These are phyloP conservation scores for Oenanthe oenanthe DNA, from an alignment of 2,113 vertebrate genomes.

Conservation along the genomic window DNA sequence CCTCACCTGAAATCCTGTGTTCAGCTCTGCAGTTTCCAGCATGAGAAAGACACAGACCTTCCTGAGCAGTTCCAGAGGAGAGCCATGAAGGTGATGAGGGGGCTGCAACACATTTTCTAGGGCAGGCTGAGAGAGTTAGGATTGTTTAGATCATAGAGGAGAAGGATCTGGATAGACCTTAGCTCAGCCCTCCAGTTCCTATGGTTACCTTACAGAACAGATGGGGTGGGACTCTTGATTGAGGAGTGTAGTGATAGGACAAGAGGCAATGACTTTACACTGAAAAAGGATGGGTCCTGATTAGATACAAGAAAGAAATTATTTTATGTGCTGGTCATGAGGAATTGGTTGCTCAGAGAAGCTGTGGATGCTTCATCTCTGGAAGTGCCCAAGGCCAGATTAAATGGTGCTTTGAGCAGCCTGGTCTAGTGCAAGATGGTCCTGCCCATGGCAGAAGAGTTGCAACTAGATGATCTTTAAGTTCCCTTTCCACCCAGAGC, in stretches of 20 bases:
- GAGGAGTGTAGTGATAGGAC: neutral
- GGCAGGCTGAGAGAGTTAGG: neutral
- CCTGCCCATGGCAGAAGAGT: neutral
- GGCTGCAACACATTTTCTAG: neutral
- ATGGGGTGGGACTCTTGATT: neutral
- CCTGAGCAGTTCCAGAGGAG: neutral
- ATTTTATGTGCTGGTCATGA: neutral
- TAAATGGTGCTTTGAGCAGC: neutral
- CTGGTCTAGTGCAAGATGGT: neutral
- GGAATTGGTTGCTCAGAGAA: neutral
- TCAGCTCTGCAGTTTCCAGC: fast-evolving
- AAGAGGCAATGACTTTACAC: neutral
- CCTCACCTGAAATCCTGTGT: neutral
- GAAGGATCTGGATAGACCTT: neutral
- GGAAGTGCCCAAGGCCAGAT: neutral
- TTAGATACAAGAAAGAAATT: neutral
- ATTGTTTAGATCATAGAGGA: neutral
- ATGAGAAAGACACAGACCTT: neutral
- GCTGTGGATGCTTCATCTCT: neutral
- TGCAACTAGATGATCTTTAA: neutral
- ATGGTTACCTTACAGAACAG: neutral
- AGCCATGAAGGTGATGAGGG: neutral
- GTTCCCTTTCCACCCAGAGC: neutral
- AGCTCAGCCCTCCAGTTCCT: neutral
- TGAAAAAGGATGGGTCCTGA: neutral